These are phyloP conservation scores for Aramus guarauna DNA, from an alignment of 2,113 vertebrate species.

Conservation along the genomic window DNA sequence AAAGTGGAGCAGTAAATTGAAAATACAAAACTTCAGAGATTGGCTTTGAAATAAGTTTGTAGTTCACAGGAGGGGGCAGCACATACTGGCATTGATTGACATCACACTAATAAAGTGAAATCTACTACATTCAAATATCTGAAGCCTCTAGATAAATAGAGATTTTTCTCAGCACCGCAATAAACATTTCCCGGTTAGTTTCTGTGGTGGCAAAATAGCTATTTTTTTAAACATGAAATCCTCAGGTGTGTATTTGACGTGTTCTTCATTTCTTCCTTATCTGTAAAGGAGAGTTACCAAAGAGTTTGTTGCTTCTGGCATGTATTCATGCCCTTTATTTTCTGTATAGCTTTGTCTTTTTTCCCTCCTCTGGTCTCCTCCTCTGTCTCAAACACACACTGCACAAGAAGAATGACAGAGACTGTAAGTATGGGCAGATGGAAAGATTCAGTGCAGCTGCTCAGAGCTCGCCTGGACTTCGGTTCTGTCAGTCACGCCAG, in stretches of 20 bases:
- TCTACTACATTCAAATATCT: background rate
- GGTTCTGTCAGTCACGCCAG: background rate
- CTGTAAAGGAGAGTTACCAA: background rate
- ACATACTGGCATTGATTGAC: background rate
- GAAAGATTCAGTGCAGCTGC: background rate
- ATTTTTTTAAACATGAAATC: accelerated
- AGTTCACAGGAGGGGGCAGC: background rate
- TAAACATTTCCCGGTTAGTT: background rate
- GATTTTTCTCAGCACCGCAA: background rate
- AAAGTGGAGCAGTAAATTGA: background rate
- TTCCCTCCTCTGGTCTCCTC: background rate
- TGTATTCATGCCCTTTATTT: background rate
- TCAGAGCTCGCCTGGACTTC: background rate
- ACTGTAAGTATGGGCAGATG: background rate
- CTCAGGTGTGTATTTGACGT: accelerated
- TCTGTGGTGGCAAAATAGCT: background rate
- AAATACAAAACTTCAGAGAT: background rate
- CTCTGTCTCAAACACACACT: background rate
- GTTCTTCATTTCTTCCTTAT: background rate
- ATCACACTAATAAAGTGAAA: background rate
- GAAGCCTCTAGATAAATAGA: background rate
- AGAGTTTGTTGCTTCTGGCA: background rate
- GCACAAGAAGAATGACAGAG: background rate
- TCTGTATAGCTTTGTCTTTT: background rate
- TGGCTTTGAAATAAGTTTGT: background rate